These are phyloP conservation scores for Pongo abelii DNA, from an alignment of 2,113 vertebrate species.

Conservation along the genomic window DNA sequence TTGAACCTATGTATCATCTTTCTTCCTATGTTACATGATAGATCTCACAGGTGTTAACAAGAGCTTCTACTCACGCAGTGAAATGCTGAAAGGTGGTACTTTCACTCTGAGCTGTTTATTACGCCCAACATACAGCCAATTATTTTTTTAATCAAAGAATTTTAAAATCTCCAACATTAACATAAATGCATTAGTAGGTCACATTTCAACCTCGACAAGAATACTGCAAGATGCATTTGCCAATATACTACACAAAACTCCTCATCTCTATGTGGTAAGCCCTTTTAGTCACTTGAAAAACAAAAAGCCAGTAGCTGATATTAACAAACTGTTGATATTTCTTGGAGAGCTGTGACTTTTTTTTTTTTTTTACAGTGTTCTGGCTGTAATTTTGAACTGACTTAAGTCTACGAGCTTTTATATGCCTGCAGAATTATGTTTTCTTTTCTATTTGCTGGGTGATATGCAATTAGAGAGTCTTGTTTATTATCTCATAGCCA, in stretches of 20 bases:
- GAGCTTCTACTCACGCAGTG: background rate
- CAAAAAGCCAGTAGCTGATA: slow-evolving; percentile 55
- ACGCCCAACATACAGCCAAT: background rate
- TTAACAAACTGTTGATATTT: slow-evolving; percentile 66
- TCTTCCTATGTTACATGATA: background rate
- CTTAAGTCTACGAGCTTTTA: slow-evolving; percentile 21
- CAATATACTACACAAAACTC: slow-evolving; percentile 32
- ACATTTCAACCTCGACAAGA: slow-evolving; percentile 17
- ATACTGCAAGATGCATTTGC: background rate
- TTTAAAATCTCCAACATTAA: background rate
- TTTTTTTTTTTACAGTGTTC: slow-evolving; percentile 44
- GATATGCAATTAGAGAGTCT: slow-evolving; percentile 73
- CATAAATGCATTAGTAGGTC: background rate
- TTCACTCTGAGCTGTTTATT: background rate
- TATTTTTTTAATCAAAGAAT: slow-evolving; percentile 45
- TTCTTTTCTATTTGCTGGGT: slow-evolving; percentile 64
- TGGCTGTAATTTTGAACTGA: slow-evolving; percentile 73
- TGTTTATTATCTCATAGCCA: slow-evolving; percentile 63
- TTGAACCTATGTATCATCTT: background rate
- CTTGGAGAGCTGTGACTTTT: slow-evolving; percentile 57
- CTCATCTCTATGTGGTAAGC: background rate
- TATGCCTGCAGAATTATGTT: slow-evolving; percentile 59
- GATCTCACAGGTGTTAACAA: background rate
- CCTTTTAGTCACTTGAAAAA: slow-evolving; percentile 45
- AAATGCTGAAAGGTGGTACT: background rate